phyloP scores from a whole-genome alignment of 92 coral and sea anemone species.

The Umimayanthus chanpuru region DNA sequence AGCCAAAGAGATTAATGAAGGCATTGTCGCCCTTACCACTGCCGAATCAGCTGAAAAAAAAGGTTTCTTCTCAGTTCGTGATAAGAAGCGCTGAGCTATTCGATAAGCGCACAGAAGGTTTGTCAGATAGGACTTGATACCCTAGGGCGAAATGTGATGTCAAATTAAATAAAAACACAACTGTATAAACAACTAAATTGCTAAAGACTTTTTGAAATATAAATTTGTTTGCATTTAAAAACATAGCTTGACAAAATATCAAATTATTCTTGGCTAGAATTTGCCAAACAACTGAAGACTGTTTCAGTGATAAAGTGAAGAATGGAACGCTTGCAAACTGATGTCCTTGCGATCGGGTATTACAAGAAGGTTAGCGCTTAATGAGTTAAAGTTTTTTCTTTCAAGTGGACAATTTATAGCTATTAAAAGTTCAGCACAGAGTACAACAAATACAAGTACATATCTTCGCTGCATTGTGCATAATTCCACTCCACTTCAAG shows the following conservation, averaged over 20 bases:
- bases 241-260: not conserved
- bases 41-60: no score
- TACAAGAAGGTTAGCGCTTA: not conserved
- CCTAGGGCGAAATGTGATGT: not conserved
- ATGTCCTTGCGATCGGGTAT: not conserved
- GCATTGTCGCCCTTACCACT: not conserved
- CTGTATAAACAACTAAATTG: not conserved
- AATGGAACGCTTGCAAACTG: not conserved
- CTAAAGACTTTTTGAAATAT: not conserved
- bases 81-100: not conserved
- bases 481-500: conserved; percentile 43
- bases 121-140: not conserved
- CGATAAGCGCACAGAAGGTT: conserved; percentile 9
- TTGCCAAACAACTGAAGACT: not conserved
- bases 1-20: not conserved
- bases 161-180: not conserved
- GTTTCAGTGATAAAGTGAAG: not conserved
- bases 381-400: not conserved
- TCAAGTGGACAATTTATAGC: conserved; percentile 1
- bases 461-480: conserved; percentile 11
- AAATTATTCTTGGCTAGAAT: not conserved
- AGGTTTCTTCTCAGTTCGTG: not conserved
- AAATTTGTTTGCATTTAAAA: not conserved
- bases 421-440: no score
- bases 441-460: not conserved